These are phyloP conservation scores for Anaspis maculata DNA, from an alignment of 2,888 invertebrate species.

Conservation along the genomic window DNA sequence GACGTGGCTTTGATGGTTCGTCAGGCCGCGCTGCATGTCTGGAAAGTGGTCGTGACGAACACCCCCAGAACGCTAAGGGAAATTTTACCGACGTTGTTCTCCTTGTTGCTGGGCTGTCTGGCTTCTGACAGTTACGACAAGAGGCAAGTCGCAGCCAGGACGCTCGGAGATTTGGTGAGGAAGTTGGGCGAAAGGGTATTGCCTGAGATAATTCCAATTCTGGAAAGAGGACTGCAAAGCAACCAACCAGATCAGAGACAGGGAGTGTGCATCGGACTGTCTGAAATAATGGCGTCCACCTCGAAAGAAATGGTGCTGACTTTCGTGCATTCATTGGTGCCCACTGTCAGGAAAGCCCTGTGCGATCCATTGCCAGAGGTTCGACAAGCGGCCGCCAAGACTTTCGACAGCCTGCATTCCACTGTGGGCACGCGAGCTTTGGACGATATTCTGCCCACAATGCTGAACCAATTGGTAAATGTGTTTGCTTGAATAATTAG, in stretches of 20 bases:
- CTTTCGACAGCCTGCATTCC: slow-evolving; percentile 92
- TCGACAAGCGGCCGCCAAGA: slow-evolving; percentile 89
- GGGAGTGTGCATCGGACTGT: slow-evolving; percentile 96
- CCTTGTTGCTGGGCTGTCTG: slow-evolving; percentile 79
- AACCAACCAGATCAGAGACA: slow-evolving; percentile 91
- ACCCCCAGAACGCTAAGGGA: slow-evolving; percentile 94
- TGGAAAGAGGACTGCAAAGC: slow-evolving; percentile 87
- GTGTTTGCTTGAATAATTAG: too few species aligned
- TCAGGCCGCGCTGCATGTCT: slow-evolving; percentile 96
- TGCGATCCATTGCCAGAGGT: slow-evolving; percentile 91
- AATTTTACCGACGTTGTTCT: slow-evolving; percentile 90
- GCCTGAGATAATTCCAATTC: slow-evolving; percentile 95
- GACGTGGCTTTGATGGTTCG: slow-evolving; percentile 95
- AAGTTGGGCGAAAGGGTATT: slow-evolving; percentile 96
- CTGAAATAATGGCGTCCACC: slow-evolving; percentile 96
- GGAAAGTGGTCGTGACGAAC: slow-evolving; percentile 99
- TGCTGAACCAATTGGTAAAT: slow-evolving; percentile 67
- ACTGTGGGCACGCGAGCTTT: slow-evolving; percentile 89
- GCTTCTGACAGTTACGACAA: slow-evolving; percentile 96
- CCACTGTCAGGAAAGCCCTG: slow-evolving; percentile 90
- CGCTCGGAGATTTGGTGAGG: slow-evolving; percentile 91
- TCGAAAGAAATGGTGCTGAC: slow-evolving; percentile 89
- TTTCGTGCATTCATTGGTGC: slow-evolving; percentile 80
- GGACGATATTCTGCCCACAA: slow-evolving; percentile 91
- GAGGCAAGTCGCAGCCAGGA: slow-evolving; percentile 89